phyloP scores from a whole-genome alignment of 1,140 invertebrate species.

The Pseudomyrmex dendroicus region DNA sequence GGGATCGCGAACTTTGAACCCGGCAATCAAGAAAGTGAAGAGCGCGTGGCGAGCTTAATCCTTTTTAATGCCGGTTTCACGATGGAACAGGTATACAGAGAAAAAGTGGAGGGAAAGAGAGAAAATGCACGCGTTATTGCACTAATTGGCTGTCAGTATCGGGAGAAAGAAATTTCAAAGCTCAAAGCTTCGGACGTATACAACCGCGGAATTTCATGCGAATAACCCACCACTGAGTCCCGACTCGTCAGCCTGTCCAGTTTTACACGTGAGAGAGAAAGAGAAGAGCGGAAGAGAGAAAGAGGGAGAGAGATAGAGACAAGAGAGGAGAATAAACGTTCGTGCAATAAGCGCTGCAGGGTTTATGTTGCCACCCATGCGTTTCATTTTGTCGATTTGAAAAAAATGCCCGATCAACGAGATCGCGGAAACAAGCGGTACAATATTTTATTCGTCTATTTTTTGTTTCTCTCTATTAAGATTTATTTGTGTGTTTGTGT shows the following conservation, averaged over 20 bases:
- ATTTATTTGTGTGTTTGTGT: conserved; percentile 46
- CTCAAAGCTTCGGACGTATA: conserved; percentile 54
- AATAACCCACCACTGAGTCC: conserved; percentile 24
- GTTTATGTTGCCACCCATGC: conserved; percentile 12
- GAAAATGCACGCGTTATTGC: conserved; percentile 42
- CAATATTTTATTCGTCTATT: conserved; percentile 18
- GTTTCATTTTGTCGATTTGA: conserved; percentile 42
- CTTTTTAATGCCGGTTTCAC: conserved; percentile 32
- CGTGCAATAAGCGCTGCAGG: conserved; percentile 37
- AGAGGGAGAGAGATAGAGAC: neutral
- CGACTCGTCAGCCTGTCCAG: neutral
- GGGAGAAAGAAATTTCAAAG: conserved; percentile 60
- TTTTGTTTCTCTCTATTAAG: conserved; percentile 34
- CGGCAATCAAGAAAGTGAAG: conserved; percentile 35
- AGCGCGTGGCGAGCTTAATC: conserved; percentile 39
- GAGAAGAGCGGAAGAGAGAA: neutral
- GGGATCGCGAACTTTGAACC: conserved; percentile 37
- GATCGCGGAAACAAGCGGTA: conserved; percentile 6
- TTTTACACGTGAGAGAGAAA: conserved; percentile 29
- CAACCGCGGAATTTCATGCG: conserved; percentile 49
- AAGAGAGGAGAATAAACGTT: conserved; percentile 31
- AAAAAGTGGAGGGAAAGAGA: no score
- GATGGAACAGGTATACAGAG: neutral
- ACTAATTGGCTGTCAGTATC: conserved; percentile 63
- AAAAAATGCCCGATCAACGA: conserved; percentile 49